Conservation (phyloP, 2,797 vertebrate genomes). For the Prunella strophiata region DNA sequence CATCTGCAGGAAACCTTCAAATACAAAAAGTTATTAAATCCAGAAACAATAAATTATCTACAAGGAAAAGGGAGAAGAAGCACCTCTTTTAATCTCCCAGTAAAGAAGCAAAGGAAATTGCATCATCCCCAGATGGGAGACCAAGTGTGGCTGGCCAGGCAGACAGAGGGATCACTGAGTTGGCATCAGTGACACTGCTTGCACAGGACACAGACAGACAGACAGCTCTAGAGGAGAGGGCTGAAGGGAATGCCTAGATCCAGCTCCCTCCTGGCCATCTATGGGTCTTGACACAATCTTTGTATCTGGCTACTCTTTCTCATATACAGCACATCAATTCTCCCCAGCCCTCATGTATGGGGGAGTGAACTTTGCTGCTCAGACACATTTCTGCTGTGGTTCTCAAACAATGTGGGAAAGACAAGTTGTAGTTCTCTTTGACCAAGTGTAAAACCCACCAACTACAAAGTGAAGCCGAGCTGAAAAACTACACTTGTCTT, state of each 20-base stretch:
- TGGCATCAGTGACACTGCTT: conserved; percentile 44
- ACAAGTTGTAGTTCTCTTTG: background rate
- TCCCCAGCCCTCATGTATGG: background rate
- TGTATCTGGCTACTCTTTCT: background rate
- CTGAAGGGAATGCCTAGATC: background rate
- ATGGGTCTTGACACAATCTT: background rate
- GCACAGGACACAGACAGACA: conserved; percentile 15
- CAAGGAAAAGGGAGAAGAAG: conserved; percentile 11
- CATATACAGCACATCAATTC: background rate
- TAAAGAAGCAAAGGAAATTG: conserved; percentile 64
- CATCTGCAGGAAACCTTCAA: conserved; percentile 51
- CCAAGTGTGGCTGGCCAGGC: conserved; percentile 36
- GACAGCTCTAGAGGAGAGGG: background rate
- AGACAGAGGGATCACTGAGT: conserved; percentile 16
- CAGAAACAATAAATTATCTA: conserved; percentile 63
- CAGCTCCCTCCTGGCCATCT: background rate
- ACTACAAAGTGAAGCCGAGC: background rate
- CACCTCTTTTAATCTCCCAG: conserved; percentile 43
- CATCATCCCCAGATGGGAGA: conserved; percentile 47
- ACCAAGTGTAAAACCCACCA: background rate
- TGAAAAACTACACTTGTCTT: conserved; percentile 23
- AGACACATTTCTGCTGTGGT: background rate
- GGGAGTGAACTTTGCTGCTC: background rate
- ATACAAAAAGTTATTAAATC: conserved; percentile 36
- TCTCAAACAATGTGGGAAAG: background rate